These are phyloP conservation scores for Entomobrya multifasciata DNA, from an alignment of 2,888 invertebrate genomes.

Conservation along the genomic window DNA sequence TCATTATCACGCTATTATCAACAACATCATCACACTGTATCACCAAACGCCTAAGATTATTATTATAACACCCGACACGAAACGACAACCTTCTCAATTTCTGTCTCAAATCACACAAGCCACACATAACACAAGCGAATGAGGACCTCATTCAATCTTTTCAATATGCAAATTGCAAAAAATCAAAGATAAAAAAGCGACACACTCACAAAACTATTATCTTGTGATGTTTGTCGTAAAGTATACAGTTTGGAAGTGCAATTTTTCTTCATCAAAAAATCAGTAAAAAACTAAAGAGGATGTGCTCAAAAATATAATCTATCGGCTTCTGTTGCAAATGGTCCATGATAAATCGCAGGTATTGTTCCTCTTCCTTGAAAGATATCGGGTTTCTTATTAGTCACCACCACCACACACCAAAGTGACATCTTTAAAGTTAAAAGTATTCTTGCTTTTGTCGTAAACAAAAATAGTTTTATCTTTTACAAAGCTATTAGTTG, in stretches of 20 bases:
- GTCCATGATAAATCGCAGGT: not conserved
- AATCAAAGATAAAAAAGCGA: not conserved
- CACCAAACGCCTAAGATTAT: conserved; percentile 18
- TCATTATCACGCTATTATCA: conserved; percentile 50
- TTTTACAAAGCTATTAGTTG: not conserved
- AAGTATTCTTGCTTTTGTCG: not conserved
- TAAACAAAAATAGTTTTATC: not conserved
- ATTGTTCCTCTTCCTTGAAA: conserved; percentile 62
- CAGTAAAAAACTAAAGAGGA: not conserved
- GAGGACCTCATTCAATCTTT: conserved; percentile 46
- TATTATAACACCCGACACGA: conserved; percentile 33
- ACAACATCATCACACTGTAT: conserved; percentile 31
- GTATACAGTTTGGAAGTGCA: not conserved
- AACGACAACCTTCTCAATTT: conserved; percentile 45
- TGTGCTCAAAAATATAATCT: conserved; percentile 15
- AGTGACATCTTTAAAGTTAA: not conserved
- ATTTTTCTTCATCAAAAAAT: not conserved
- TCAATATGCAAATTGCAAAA: conserved; percentile 43
- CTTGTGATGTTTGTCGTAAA: not conserved
- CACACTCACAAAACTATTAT: not conserved
- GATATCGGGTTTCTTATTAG: conserved; percentile 44
- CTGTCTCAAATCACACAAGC: conserved; percentile 29
- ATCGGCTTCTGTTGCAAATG: conserved; percentile 26
- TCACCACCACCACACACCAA: not conserved
- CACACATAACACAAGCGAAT: not conserved